phyloP scores from a whole-genome alignment of 2,888 invertebrate genomes.

The Xestia xanthographa region DNA sequence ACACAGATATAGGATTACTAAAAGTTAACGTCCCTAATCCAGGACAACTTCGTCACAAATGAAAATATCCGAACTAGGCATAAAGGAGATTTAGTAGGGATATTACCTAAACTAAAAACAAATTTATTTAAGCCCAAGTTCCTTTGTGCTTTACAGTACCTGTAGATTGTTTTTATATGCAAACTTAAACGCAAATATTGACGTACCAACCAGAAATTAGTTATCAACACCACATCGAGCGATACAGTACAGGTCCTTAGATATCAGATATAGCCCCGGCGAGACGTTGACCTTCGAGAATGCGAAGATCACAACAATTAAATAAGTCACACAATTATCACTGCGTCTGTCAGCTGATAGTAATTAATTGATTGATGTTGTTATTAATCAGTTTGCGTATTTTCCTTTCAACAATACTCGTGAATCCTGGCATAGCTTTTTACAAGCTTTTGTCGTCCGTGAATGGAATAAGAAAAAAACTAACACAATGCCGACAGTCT shows the following conservation, averaged over 20 bases:
- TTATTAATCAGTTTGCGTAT: constrained; percentile 7
- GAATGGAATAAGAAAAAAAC: constrained; percentile 9
- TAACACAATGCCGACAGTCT: neutral
- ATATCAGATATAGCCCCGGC: constrained; percentile 24
- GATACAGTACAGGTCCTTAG: constrained; percentile 30
- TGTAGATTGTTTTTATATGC: neutral
- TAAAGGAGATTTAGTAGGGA: neutral
- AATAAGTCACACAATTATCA: constrained; percentile 55
- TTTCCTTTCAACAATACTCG: constrained; percentile 11
- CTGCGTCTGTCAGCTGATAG: constrained; percentile 29
- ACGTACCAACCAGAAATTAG: constrained; percentile 4
- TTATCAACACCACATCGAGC: constrained; percentile 14
- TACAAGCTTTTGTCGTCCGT: neutral
- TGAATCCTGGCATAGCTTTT: neutral
- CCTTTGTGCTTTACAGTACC: neutral
- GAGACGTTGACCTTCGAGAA: constrained; percentile 53
- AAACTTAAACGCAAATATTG: constrained; percentile 18
- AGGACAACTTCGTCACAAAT: constrained; percentile 5
- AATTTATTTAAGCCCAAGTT: neutral
- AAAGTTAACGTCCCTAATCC: constrained; percentile 30
- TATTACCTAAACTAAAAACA: neutral
- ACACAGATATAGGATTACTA: constrained; percentile 49
- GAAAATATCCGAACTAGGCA: neutral
- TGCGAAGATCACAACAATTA: constrained; percentile 43
- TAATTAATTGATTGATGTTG: constrained; percentile 47